Evolutionary conservation across 2,797 vertebrate species (phyloP).

Genomic region (Graptemys geographica): DNA sequence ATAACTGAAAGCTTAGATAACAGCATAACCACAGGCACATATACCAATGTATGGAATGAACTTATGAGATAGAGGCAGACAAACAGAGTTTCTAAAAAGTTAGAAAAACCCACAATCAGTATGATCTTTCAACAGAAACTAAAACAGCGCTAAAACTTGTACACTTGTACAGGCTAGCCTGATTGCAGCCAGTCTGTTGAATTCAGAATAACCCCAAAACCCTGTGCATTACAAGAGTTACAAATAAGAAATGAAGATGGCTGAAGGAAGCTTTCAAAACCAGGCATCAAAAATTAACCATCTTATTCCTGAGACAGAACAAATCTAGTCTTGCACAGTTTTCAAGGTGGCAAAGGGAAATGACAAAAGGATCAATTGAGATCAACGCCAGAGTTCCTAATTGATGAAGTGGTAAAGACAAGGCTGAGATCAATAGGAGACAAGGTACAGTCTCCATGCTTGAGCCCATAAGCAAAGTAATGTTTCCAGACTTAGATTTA

Average conservation of each 20-base stretch:
- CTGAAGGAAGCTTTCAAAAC: conserved; percentile 24
- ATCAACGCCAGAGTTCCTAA: conserved; percentile 2
- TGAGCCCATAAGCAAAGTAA: not conserved
- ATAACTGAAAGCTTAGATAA: not conserved
- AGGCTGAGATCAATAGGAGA: not conserved
- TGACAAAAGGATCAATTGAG: not conserved
- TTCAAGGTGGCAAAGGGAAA: not conserved
- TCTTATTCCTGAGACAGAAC: not conserved
- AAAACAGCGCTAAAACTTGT: not conserved
- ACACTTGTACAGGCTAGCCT: not conserved
- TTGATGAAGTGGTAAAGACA: conserved; percentile 6
- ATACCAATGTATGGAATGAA: not conserved
- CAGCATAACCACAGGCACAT: not conserved
- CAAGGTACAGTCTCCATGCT: not conserved
- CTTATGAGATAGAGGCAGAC: not conserved
- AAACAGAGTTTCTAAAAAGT: not conserved
- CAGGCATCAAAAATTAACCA: conserved; percentile 14
- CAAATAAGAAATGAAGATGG: conserved; percentile 12
- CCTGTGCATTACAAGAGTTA: not conserved
- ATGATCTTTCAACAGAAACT: not conserved
- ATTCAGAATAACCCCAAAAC: conserved; percentile 24
- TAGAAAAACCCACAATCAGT: not conserved
- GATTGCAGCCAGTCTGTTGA: conserved; percentile 30
- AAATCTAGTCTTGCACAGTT: not conserved
- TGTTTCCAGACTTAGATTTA: not conserved